phyloP scores from a whole-genome alignment of 2,888 invertebrate genomes.

The Isoperla grammatica region DNA sequence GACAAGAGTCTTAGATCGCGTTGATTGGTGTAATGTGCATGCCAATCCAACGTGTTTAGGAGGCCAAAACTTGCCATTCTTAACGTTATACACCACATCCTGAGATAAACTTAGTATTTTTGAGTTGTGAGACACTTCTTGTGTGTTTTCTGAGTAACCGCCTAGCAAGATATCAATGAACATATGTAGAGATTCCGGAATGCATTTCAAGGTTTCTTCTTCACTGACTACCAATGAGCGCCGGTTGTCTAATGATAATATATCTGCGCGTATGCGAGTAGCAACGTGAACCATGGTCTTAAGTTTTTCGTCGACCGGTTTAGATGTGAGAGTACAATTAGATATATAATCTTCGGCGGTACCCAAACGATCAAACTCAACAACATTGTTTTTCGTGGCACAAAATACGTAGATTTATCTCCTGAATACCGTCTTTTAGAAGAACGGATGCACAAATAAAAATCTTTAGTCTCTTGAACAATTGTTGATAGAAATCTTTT shows the following conservation, averaged over 20 bases:
- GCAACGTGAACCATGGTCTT: too few relatives aligned
- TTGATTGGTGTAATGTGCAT: constrained; percentile 11
- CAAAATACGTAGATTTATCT: too few relatives aligned
- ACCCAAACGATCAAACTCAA: too few relatives aligned
- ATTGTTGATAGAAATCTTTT: too few relatives aligned
- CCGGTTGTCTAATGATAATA: not conserved
- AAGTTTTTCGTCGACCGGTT: too few relatives aligned
- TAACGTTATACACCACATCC: constrained; percentile 5
- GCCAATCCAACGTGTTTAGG: constrained; percentile 5
- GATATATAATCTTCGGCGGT: too few relatives aligned
- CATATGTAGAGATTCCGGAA: constrained; percentile 3
- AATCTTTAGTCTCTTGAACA: too few relatives aligned
- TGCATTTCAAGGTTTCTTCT: not conserved
- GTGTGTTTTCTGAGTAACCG: constrained; percentile 5
- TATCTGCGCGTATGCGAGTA: not conserved
- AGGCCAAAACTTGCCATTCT: constrained; percentile 6
- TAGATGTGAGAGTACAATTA: too few relatives aligned
- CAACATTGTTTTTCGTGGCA: too few relatives aligned
- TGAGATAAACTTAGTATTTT: constrained; percentile 6
- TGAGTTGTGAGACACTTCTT: not conserved
- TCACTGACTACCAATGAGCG: constrained; percentile 4
- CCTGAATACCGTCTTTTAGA: too few relatives aligned
- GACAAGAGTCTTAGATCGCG: constrained; percentile 15
- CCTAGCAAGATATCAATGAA: constrained; percentile 10
- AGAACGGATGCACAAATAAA: too few relatives aligned